Conservation (phyloP, 1,140 invertebrate species). For the Scaptomyza pallida region DNA sequence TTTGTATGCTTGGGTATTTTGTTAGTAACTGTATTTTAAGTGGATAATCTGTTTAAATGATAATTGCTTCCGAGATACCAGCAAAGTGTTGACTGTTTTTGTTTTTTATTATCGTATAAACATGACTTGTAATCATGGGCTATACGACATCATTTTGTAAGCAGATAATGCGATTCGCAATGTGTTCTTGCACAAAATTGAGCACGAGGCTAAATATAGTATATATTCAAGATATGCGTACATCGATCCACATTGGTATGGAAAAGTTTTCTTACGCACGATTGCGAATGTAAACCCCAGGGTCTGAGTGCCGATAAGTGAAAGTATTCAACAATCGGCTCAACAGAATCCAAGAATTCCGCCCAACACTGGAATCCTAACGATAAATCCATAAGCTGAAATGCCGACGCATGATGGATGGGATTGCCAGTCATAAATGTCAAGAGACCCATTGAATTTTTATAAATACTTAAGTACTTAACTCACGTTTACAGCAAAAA, state of each 20-base stretch:
- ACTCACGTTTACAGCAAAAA: constrained; percentile 28
- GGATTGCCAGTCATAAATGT: constrained; percentile 29
- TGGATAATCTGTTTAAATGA: constrained; percentile 20
- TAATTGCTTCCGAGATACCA: constrained; percentile 9
- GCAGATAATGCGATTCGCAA: constrained; percentile 33
- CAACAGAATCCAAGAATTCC: constrained; percentile 13
- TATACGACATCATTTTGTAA: constrained; percentile 29
- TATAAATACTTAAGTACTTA: constrained; percentile 28
- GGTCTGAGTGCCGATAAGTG: background rate
- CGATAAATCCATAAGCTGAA: constrained; percentile 5
- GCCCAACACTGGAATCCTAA: constrained; percentile 11
- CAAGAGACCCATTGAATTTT: constrained; percentile 29
- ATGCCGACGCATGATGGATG: background rate
- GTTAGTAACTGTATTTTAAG: constrained; percentile 4
- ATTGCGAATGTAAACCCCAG: constrained; percentile 8
- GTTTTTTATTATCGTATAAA: constrained; percentile 9
- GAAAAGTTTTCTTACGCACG: constrained; percentile 21
- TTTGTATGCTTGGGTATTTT: background rate
- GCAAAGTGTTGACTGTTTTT: constrained; percentile 15
- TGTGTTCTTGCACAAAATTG: constrained; percentile 63
- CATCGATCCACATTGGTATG: constrained; percentile 41
- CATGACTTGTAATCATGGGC: constrained; percentile 1
- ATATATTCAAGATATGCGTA: constrained; percentile 44
- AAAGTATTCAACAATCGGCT: constrained; percentile 8
- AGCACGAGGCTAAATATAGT: constrained; percentile 44